Percentiles rank a stretch among this genome's conserved stretches.
Evolutionary conservation across 1,140 invertebrate species (phyloP).

Genomic region (Drosophila truncata): DNA sequence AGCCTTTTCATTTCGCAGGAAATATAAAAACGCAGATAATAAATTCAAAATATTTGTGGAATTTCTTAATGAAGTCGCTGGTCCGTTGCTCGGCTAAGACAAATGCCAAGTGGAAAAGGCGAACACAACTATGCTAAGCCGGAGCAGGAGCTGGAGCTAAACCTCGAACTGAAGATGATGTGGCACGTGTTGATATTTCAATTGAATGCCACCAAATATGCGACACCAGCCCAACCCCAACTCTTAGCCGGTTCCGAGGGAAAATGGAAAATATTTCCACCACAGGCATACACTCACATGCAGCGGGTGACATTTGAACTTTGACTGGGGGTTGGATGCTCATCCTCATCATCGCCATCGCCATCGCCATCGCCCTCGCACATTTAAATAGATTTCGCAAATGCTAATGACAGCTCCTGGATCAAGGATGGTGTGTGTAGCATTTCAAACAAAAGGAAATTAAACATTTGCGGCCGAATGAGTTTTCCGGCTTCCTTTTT

Average conservation of each 20-base stretch:
- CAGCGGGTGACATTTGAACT: constrained; percentile 71
- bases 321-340: constrained; percentile 26
- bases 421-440: constrained; percentile 29
- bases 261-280: constrained; percentile 53
- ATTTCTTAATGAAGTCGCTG: constrained; percentile 76
- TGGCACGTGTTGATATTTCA: constrained; percentile 80
- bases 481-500: constrained; percentile 46
- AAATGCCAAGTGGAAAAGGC: constrained; percentile 57
- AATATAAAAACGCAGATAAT: constrained; percentile 54
- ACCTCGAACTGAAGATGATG: constrained; percentile 51
- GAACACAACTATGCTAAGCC: constrained; percentile 50
- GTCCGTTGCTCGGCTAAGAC: constrained; percentile 55
- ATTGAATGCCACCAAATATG: constrained; percentile 80
- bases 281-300: constrained; percentile 36
- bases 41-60: constrained; percentile 71
- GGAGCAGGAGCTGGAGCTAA: constrained; percentile 16
- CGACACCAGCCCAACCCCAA: constrained; percentile 29
- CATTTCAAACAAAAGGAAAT: constrained; percentile 77
- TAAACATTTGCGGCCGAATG: constrained; percentile 72
- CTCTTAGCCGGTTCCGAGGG: constrained; percentile 3
- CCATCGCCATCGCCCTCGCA: neutral
- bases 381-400: constrained; percentile 63
- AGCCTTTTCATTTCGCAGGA: constrained; percentile 41
- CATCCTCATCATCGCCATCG: neutral
- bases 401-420: constrained; percentile 70